Evolutionary conservation across 2,888 invertebrate genomes (phyloP).

Genomic region (Plutella xylostella): DNA sequence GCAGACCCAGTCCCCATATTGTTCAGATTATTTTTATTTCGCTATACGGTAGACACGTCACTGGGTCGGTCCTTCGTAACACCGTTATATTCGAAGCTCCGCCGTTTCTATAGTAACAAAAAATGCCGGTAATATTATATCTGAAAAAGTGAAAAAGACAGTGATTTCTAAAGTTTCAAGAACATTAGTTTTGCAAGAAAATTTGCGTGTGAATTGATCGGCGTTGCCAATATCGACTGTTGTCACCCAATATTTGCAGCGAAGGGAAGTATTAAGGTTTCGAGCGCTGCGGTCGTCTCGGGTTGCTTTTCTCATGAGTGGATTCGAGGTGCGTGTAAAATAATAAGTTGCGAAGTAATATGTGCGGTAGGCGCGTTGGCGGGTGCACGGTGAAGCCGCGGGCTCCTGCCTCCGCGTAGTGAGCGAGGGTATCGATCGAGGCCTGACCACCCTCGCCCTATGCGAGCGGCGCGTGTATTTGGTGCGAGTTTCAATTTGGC

Average conservation of each 20-base stretch:
- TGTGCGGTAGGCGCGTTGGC: conserved; percentile 52
- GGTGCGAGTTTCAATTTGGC: conserved; percentile 54
- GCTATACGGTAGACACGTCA: conserved; percentile 54
- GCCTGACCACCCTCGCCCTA: conserved; percentile 33
- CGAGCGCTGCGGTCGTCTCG: conserved; percentile 68
- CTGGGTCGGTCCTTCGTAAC: conserved; percentile 22
- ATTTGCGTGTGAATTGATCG: conserved; percentile 40
- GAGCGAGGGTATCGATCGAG: conserved; percentile 59
- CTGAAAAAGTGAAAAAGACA: too few relatives aligned
- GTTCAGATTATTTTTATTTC: conserved; percentile 57
- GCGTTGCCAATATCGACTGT: conserved; percentile 40
- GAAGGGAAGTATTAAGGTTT: conserved; percentile 70
- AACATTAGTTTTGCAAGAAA: conserved; percentile 50
- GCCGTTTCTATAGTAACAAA: too few relatives aligned
- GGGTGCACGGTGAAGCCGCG: conserved; percentile 39
- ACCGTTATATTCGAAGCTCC: conserved; percentile 25
- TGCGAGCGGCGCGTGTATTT: conserved; percentile 48
- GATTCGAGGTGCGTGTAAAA: conserved; percentile 58
- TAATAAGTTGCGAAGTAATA: conserved; percentile 62
- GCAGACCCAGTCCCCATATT: conserved; percentile 64
- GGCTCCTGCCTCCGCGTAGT: conserved; percentile 36
- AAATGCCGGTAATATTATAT: too few relatives aligned
- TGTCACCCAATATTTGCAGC: conserved; percentile 67
- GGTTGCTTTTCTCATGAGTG: conserved; percentile 70
- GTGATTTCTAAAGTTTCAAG: too few relatives aligned